A percentile compares a stretch with the other conserved stretches of the same genome.
phyloP scores from a whole-genome alignment of 2,113 vertebrate species.

The Paramormyrops kingsleyae region DNA sequence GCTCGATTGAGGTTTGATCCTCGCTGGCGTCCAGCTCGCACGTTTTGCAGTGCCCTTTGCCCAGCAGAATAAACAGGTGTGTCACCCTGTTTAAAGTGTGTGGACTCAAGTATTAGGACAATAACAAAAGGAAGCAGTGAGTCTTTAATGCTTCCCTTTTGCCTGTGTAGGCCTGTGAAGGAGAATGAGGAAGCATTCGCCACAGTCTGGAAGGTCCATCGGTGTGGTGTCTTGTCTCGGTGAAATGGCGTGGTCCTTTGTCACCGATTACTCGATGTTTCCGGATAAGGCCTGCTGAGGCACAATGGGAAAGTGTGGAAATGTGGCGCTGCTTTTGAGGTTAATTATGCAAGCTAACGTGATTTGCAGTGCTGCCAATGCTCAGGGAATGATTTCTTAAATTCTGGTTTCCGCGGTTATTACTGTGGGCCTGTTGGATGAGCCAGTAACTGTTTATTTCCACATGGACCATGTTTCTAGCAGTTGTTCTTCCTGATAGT shows the following conservation, averaged over 20 bases:
- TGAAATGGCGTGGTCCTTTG: not conserved
- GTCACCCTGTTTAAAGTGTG: not conserved
- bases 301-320: not conserved
- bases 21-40: not conserved
- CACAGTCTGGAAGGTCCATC: not conserved
- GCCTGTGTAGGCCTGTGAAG: not conserved
- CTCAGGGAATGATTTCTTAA: not conserved
- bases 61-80: not conserved
- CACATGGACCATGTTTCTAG: not conserved
- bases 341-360: slow-evolving; percentile 2
- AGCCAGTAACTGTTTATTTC: not conserved
- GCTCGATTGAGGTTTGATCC: not conserved
- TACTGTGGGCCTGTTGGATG: not conserved
- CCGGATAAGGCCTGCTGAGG: not conserved
- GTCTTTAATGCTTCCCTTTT: not conserved
- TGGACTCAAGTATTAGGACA: not conserved
- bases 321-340: not conserved
- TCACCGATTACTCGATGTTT: not conserved
- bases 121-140: not conserved
- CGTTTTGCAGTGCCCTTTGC: not conserved
- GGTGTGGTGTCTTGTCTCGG: not conserved
- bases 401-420: not conserved
- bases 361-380: not conserved
- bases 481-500: not conserved
- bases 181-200: not conserved